phyloP scores from a whole-genome alignment of 1,140 invertebrate species.

The Aphaenogaster floridana region DNA sequence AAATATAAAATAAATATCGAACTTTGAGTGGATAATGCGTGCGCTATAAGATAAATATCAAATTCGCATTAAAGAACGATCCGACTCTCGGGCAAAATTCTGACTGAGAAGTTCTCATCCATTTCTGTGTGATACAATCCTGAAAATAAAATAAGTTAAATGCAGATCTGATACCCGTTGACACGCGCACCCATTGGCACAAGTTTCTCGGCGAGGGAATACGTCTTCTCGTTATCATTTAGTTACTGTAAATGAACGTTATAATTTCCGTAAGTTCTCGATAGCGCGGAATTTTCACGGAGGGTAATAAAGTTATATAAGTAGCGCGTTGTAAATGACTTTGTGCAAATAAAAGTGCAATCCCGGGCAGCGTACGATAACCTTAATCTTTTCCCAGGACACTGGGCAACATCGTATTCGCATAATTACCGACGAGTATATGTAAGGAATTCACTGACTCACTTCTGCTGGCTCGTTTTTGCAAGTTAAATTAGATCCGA shows the following conservation, averaged over 20 bases:
- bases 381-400: conserved; percentile 52
- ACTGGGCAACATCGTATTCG: conserved; percentile 14
- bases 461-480: background rate
- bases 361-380: conserved; percentile 38
- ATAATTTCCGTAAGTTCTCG: conserved; percentile 32
- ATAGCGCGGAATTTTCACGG: conserved; percentile 46
- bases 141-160: background rate
- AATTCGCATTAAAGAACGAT: background rate
- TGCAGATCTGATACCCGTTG: background rate
- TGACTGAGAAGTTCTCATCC: background rate
- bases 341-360: conserved; percentile 41
- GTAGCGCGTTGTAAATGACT: conserved; percentile 27
- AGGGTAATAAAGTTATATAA: conserved; percentile 50
- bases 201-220: conserved; percentile 13
- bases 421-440: conserved; percentile 47
- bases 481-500: background rate
- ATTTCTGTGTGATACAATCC: background rate
- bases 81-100: background rate
- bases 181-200: conserved; percentile 4
- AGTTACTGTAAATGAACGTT: conserved; percentile 45
- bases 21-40: background rate
- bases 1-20: conserved; percentile 20
- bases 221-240: conserved; percentile 11
- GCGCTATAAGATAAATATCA: background rate
- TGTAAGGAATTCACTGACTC: background rate